Evolutionary conservation across 2,113 vertebrate species (phyloP), one percentile per base, ranked within the genome.

Genomic region (Caranx ignobilis): DNA sequence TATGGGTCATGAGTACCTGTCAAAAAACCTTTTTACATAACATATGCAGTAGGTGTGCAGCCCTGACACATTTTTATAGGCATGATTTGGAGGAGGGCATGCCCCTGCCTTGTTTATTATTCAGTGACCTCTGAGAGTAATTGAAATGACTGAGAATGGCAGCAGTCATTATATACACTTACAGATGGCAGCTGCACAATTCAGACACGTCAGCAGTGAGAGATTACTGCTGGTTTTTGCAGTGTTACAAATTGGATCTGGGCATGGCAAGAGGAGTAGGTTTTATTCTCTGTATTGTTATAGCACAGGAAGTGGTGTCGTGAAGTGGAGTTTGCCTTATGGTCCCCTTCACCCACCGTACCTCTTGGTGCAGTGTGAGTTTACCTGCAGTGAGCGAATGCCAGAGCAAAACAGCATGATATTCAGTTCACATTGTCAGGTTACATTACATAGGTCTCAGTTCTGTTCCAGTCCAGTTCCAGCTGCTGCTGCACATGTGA

Each of bases 111-210:
- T 75, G 56, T 84, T 87, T 76, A 67, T 75, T 75, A 76, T 79
- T 71, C 71, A 31, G 31, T 87, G 83, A 88, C 87, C 86, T 82
- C 57, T 47, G 63, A 64, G 83, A 59, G 83, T 76, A 79, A 84
- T 88, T 88, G 84, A 77, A 84, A 61, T 75, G 73, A 91, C 88
- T 66, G 57, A 85, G 48, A 80, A 52, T 31, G 86, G 79, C 70
- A 83, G 81, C 1, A 86, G 77, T 87, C 61, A 71, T 85, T 89
- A 81, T 21, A 63, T 81, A 65, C 69, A 77, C 76, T 85, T 68
- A 71, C 61, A 48, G 64, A 66, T n/a, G 79, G 61, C 64, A 61
- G 74, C 67, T 75, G 81, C 71, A 65, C 59, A 75, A 71, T 65
- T 55, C 63, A 47, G 75, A 79, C 31, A 54, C 48, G 0, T 50